Evolutionary conservation across 2,797 vertebrate species (phyloP).

Genomic region (Xerus rutilus): DNA sequence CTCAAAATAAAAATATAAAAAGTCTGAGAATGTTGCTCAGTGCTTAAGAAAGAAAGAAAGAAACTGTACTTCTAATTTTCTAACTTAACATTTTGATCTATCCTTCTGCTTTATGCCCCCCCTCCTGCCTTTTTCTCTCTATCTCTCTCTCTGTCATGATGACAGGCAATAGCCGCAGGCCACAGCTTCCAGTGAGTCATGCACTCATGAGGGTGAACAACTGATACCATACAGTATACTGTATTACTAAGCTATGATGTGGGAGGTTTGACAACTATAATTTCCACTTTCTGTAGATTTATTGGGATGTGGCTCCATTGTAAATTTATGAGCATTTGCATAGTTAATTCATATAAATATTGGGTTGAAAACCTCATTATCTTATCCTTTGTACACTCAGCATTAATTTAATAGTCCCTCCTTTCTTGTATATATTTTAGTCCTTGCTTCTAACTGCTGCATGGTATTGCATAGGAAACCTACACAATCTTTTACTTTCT

Average conservation of each 20-base stretch:
- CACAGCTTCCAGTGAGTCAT: neutral
- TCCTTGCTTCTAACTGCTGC: neutral
- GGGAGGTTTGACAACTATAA: neutral
- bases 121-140: too few relatives aligned
- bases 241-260: neutral
- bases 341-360: neutral
- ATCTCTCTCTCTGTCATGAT: neutral
- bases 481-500: neutral
- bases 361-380: neutral
- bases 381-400: neutral
- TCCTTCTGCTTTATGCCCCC: neutral
- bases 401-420: neutral
- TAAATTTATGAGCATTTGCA: neutral
- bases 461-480: neutral
- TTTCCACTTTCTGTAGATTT: neutral
- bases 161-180: neutral
- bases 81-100: neutral
- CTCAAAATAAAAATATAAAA: too few relatives aligned
- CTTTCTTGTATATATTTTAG: neutral
- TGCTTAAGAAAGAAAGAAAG: too few relatives aligned
- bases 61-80: neutral
- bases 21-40: too few relatives aligned
- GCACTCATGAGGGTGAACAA: neutral
- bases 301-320: neutral
- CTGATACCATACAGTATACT: neutral